Evolutionary conservation across 2,888 invertebrate species (phyloP), one percentile per base, ranked within the genome.

Genomic region (Drosophila stalkeri): DNA sequence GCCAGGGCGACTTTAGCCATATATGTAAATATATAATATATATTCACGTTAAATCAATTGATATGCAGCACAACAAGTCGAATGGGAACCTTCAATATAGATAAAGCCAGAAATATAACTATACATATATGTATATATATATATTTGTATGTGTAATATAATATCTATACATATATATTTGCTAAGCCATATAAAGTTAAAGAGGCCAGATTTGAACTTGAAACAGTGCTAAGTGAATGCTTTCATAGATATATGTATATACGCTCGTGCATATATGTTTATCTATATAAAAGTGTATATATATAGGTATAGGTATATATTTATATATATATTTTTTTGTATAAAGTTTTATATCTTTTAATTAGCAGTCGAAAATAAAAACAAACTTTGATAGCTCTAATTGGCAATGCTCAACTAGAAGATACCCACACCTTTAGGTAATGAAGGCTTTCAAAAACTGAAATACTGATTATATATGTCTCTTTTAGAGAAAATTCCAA

Each of bases 11-110:
- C 51, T 54, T 67, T 64, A 35, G 1, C 84, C 79, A 81, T 89
- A 89, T 33, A 51, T n/a, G 20, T 12, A 31, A 33, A 8, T 33
- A 33, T 7, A 16, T 6, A 33, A 27, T 49, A n/a, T 31, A 18
- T 51, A 33, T 51, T 33, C 33, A 18, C 1, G 18, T 18, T 18
- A 27, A 72, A 80, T 43, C 7, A 49, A 83, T 86, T 89, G 81
- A 69, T 76, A 86, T 83, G 74, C 89, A 68, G 56, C 72, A 44
- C 80, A 55, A 64, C 66, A 74, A 76, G 54, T 68, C 60, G 51
- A 46, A 46, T 43, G 71, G 46, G 73, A 71, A 51, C 81, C 87
- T 82, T 78, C 77, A 70, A 65, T 74, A 64, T 12, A 31, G 31
- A 31, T n/a, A 31, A 9, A n/a, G n/a, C 47, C n/a, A n/a, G n/a